These are phyloP conservation scores for Calliopsis andreniformis DNA, from an alignment of 1,140 invertebrate genomes.

Conservation along the genomic window DNA sequence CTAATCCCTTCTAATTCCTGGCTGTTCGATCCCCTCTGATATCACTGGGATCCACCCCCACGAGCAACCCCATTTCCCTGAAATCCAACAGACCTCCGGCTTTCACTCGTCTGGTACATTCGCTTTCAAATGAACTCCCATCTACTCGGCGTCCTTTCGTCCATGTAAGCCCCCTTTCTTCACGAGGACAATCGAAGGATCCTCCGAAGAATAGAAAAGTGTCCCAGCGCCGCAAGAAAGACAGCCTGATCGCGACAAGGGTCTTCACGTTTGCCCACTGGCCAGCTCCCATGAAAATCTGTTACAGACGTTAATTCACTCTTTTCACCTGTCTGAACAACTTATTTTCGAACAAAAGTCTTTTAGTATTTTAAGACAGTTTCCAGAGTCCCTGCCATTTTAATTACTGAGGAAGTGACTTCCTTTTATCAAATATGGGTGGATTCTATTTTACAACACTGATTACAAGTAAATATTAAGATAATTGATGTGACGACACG, in stretches of 20 bases:
- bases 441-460: too few relatives aligned
- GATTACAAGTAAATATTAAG: too few relatives aligned
- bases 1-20: conserved; percentile 12
- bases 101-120: not conserved
- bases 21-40: not conserved
- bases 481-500: too few relatives aligned
- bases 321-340: too few relatives aligned
- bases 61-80: conserved; percentile 1
- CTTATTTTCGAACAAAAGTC: too few relatives aligned
- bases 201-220: not conserved
- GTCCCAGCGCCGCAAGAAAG: not conserved
- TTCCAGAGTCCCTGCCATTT: too few relatives aligned
- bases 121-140: not conserved
- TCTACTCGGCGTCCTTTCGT: not conserved
- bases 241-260: not conserved
- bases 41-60: not conserved
- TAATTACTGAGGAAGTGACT: too few relatives aligned
- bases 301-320: not conserved
- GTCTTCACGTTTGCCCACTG: not conserved
- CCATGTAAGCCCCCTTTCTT: not conserved
- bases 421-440: too few relatives aligned
- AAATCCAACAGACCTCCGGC: not conserved
- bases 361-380: too few relatives aligned
- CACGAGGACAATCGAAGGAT: not conserved
- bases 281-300: too few relatives aligned